Base-by-base conservation (phyloP, 2,888 invertebrate species). In the Linnaemya vulpina region DNA sequence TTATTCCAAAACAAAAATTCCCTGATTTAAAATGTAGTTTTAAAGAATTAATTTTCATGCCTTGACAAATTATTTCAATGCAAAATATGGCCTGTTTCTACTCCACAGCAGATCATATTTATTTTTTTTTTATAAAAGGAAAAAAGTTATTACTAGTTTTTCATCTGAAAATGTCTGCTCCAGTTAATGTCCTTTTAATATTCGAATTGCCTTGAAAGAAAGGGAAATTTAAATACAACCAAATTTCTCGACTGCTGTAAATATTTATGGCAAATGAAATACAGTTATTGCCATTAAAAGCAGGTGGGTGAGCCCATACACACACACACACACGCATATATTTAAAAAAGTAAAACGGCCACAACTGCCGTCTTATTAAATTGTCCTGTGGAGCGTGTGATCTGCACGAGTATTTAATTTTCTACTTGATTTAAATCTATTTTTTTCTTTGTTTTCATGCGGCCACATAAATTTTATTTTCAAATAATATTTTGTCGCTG, bases 401-500 rank as follows among this genome's bases (percentile, higher is more conserved):
- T 83, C 65, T 73, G 71, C 77, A 30, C 30, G 30, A 30, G 30
- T 30, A 83, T 79, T 85, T 75, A 85, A 85, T 85, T 85, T 85
- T 85, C 75, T 79, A 20, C 75, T 22, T 85, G 75, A 79, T 79
- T 85, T 78, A n/a, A 75, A 78, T 79, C 63, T n/a, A n/a, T n/a
- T n/a, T 11, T 63, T 55, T 43, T 55, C 30, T 76, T 13, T 68
- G 2, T 40, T 58, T 49, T 30, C 17, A 20, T 15, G 38, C 46
- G 63, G 17, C 25, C 53, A 46, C 38, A 58, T 67, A 74, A 82
- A 63, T 55, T 74, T 11, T 53, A 43, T 55, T 38, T 63, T 53
- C 30, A 30, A 30, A 30, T 30, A 30, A 65, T 25, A 38, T 25
- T 79, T 46, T 46, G 10, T 17, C 73, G 22, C 43, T 53, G 22